Evolutionary conservation across 2,797 vertebrate species (phyloP).

Genomic region (Acanthis flammea): DNA sequence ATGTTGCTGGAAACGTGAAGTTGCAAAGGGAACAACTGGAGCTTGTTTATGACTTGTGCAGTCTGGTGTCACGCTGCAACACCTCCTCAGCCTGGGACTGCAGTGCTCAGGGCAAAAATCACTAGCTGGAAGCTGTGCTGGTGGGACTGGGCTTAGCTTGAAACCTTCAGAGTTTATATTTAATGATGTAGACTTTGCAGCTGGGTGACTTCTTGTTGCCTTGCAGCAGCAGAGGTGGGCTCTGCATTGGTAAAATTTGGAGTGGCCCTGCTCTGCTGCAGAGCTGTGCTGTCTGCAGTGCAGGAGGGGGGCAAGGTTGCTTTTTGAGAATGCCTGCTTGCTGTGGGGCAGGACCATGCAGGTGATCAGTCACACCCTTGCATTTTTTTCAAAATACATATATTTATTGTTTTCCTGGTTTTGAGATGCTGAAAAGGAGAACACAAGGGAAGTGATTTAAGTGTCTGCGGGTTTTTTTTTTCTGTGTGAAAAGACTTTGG

Average conservation of each 20-base stretch:
- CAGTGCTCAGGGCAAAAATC: not conserved
- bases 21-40: not conserved
- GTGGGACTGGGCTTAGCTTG: not conserved
- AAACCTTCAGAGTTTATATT: not conserved
- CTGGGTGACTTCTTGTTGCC: not conserved
- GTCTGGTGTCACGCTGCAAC: not conserved
- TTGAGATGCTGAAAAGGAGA: not conserved
- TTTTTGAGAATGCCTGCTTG: not conserved
- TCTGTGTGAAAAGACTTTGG: not conserved
- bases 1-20: not conserved
- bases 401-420: not conserved
- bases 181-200: not conserved
- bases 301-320: not conserved
- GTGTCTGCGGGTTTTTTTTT: not conserved
- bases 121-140: not conserved
- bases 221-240: not conserved
- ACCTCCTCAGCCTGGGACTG: accelerated
- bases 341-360: not conserved
- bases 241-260: accelerated
- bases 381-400: not conserved
- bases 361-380: not conserved
- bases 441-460: accelerated
- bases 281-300: not conserved
- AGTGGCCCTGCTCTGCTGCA: not conserved
- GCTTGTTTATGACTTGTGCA: accelerated